Evolutionary conservation across 2,888 invertebrate species (phyloP), one percentile per base, ranked within the genome.

Genomic region (Empis stercorea): DNA sequence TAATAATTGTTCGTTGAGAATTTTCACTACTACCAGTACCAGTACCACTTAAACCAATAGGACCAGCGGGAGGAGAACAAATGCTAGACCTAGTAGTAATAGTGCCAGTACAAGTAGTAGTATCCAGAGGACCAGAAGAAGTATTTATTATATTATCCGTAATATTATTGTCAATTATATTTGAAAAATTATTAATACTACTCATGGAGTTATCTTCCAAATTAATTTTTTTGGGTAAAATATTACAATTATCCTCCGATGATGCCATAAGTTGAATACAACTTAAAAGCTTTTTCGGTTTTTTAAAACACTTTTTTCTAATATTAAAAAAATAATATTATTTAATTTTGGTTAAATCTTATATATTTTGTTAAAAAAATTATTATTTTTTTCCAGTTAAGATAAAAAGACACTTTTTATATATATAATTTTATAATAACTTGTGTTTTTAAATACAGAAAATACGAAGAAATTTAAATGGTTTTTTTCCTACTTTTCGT

Each of bases 231-330:
- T 32, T 48, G 42, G 51, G 47, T 48, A 54, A 49, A 42, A 45
- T 51, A 49, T 47, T 51, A 39, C 52, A 49, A 44, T 55, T 54
- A 52, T 57, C 58, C 52, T 56, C 57, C 51, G 56, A 56, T 48
- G 56, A 55, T 58, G 58, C 60, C 60, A 60, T 60, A 58, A 56
- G 57, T 57, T 56, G 50, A 51, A 50, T 50, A 44, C 48, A 48
- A 45, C 48, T 49, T 46, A 44, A 38, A 34, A 34, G 34, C n/a
- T 34, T 7, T 34, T 34, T 34, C 13, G 32, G 32, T 3, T 32
- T 32, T n/a, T 32, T 32, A 32, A 13, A 13, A 32, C 13, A 13
- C 10, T 34, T 34, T 34, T 34, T 32, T 32, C 3, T 34, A 32
- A 32, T 32, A 32, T 32, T 32, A 5, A 3, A 34, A 34, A 34